Evolutionary conservation across 2,113 vertebrate genomes (phyloP), one percentile per base, ranked within the genome.

Genomic region (human): DNA sequence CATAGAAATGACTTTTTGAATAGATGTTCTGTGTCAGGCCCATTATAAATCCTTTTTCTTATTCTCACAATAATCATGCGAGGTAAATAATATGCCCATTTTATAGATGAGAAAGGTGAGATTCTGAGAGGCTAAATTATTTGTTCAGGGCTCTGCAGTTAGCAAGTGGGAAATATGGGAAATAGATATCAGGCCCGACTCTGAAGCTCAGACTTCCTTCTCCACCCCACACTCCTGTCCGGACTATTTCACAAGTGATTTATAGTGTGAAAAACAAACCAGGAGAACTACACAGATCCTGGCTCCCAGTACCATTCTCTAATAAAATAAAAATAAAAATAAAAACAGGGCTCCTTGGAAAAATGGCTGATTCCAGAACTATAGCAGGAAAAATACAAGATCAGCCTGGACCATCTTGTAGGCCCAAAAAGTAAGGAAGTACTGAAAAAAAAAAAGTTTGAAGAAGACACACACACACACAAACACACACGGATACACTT

Each of bases 1-100:
- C 82, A 73, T 1, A 84, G 68, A 95, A 94, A 90, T 68, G 76
- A 57, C 92, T 94, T 92, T 92, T 92, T n/a, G 10, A 97, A 75
- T 82, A 97, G 75, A 97, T 96, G 75, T 70, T 84, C 16, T 70
- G 32, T 81, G 61, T 35, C 86, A 70, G 79, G 5, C 17, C 23
- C 83, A 78, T 78, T 72, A 66, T 5, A 84, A 93, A 72, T 61
- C 73, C 3, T 78, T 48, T 73, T 57, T 20, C 59, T 76, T 70
- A 59, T 90, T 92, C 76, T 89, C 45, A 75, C 40, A 80, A 30
- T 18, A 66, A 20, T 12, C 22, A 8, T 48, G 7, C 23, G 55
- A 86, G 78, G n/a, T 73, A 72, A 95, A 52, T 61, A 81, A 64
- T 35, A 72, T 30, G 45, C 52, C 92, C 84, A 70, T 90, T 94